Evolutionary conservation across 1,140 invertebrate species (phyloP), one percentile per base, ranked within the genome.

Genomic region (Periplaneta americana): DNA sequence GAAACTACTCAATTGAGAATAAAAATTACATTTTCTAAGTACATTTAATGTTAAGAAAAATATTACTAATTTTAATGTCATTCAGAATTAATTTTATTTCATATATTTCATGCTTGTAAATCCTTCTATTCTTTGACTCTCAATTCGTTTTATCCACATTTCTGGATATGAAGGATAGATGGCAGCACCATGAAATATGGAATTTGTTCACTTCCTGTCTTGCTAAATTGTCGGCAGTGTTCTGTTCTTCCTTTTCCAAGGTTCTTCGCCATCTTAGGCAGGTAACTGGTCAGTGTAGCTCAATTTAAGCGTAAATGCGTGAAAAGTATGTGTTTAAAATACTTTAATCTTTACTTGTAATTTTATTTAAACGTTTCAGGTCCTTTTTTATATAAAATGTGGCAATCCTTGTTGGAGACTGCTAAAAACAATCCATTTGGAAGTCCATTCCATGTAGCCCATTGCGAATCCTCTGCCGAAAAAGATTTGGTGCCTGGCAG

Each of bases 361-460:
- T 66, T 8, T n/a, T 66, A 66, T 66, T 66, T 66, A 66, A 28
- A 28, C 48, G 6, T 66, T 66, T n/a, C 48, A 66, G 48, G 48
- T n/a, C 11, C 22, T 2, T 9, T 9, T 66, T 13, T 66, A n/a
- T 66, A 66, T 66, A 66, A 66, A 83, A 94, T 95, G 94, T 94
- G 93, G 88, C 91, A 92, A 84, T 94, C 93, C 82, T 86, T 96
- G 83, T 85, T 94, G 84, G 94, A 96, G 86, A 89, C 92, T 84
- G 92, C 92, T 78, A 94, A 94, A 89, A 93, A 91, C 88, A 95
- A 92, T 85, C 92, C 93, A 33, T 96, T 96, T 89, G 90, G 90
- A 82, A 91, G 91, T 81, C 93, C 94, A 31, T 90, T 95, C 84
- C 88, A 90, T 80, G 89, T 89, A 34, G 92, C 89, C 36, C 90